Evolutionary conservation across 1,140 invertebrate genomes (phyloP), one percentile per base, ranked within the genome.

Genomic region (Zaprionus nigranus): DNA sequence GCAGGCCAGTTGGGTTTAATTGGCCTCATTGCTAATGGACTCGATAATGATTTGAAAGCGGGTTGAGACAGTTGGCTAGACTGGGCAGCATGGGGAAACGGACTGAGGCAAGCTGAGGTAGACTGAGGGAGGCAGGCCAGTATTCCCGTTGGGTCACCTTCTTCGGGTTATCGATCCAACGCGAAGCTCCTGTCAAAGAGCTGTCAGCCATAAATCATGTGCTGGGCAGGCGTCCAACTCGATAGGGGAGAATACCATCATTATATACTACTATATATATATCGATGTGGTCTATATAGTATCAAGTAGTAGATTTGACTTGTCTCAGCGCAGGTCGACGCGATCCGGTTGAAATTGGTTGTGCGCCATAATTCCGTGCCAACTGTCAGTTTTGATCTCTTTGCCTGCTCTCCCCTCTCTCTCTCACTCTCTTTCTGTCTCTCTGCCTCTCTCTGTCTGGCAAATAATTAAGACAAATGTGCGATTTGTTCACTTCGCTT

Each of bases 191-290:
- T 69, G 51, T 34, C 61, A 53, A 36, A 36, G 68, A 79, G 62
- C 77, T 86, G 83, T 82, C 83, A 87, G 67, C 79, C 49, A 73
- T 87, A 86, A 86, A 87, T 86, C 83, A 86, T 74, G 76, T 72
- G 65, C 73, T 79, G 84, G 84, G 85, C 84, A 81, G 43, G 9
- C 46, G 26, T 75, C 73, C 73, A 75, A 75, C 30, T 34, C 38
- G 26, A 63, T 75, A 70, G 66, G 59, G 66, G 59, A 58, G 3
- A 62, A 20, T 12, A 20, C 20, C 46, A 22, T 9, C 40, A 17
- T 38, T 28, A 20, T 49, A 36, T 64, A 38, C 53, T 40, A n/a
- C n/a, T n/a, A n/a, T n/a, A n/a, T n/a, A 43, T 46, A 46, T n/a
- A 46, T 17, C 40, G 40, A 24, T 12, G n/a, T 51, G 46, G 1